These are phyloP conservation scores for Monochamus saltuarius DNA, from an alignment of 1,140 invertebrate species.

Conservation along the genomic window DNA sequence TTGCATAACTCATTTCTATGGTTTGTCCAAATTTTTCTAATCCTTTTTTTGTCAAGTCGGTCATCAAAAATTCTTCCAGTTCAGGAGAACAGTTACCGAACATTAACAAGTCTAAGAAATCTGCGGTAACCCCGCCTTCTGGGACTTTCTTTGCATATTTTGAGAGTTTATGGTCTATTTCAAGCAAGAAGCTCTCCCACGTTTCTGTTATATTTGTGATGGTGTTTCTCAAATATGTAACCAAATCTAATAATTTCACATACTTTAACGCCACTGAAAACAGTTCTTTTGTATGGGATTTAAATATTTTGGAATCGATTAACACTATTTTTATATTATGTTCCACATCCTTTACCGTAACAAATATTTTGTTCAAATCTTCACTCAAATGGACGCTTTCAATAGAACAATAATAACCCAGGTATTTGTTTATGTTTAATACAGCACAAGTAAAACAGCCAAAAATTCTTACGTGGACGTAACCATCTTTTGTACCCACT, in stretches of 20 bases:
- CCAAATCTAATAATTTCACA: conserved; percentile 63
- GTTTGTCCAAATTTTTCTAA: conserved; percentile 90
- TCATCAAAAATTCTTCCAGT: conserved; percentile 78
- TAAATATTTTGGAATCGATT: conserved; percentile 67
- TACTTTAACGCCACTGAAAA: conserved; percentile 71
- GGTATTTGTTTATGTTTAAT: conserved; percentile 62
- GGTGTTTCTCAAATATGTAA: conserved; percentile 73
- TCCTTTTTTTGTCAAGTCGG: conserved; percentile 91
- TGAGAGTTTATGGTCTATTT: conserved; percentile 91
- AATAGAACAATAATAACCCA: conserved; percentile 59
- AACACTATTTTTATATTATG: conserved; percentile 59
- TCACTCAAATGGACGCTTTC: conserved; percentile 62
- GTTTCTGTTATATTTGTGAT: conserved; percentile 86
- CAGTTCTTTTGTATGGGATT: conserved; percentile 67
- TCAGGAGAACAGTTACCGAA: conserved; percentile 81
- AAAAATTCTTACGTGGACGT: conserved; percentile 76
- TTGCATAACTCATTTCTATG: conserved; percentile 89
- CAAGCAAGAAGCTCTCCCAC: conserved; percentile 91
- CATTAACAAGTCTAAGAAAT: conserved; percentile 88
- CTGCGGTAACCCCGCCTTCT: conserved; percentile 80
- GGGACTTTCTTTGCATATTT: conserved; percentile 81
- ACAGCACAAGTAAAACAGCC: conserved; percentile 79
- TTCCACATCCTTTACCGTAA: conserved; percentile 57
- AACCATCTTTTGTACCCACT: conserved; percentile 72
- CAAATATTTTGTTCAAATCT: conserved; percentile 61